Percentiles rank a stretch among this genome's conserved stretches.
These are phyloP conservation scores for Sceloporus undulatus DNA, from an alignment of 2,113 vertebrate genomes.

Conservation along the genomic window DNA sequence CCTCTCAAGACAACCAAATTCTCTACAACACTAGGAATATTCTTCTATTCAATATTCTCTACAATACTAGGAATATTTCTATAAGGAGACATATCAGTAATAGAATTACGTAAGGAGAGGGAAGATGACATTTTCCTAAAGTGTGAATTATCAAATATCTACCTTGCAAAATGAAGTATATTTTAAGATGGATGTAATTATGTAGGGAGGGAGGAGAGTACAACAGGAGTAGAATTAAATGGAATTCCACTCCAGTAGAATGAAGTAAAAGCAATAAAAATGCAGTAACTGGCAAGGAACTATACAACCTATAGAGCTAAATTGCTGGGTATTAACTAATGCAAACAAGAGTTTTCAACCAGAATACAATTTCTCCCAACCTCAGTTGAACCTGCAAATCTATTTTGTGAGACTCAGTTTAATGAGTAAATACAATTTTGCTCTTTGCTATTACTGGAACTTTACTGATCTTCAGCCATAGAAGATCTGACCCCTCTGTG, in stretches of 20 bases:
- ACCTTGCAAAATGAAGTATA: constrained; percentile 58
- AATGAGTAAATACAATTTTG: background rate
- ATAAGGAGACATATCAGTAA: background rate
- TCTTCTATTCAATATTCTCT: no score
- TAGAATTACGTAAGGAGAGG: background rate
- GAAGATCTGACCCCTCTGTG: background rate
- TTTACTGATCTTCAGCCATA: background rate
- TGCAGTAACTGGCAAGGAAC: constrained; percentile 56
- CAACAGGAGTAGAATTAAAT: constrained; percentile 16
- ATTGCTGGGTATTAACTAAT: constrained; percentile 60
- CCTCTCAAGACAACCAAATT: no score
- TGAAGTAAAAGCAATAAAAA: constrained; percentile 46
- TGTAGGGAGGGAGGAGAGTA: constrained; percentile 44
- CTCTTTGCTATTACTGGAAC: background rate
- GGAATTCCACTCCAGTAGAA: background rate
- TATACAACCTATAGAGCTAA: constrained; percentile 48
- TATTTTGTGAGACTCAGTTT: constrained; percentile 62
- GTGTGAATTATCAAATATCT: constrained; percentile 46
- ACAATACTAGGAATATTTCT: background rate
- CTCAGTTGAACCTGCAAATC: constrained; percentile 61
- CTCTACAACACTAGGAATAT: no score
- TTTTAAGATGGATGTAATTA: constrained; percentile 45
- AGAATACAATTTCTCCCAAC: constrained; percentile 33
- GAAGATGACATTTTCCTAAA: background rate
- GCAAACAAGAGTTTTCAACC: constrained; percentile 53